Conservation (phyloP, 2,113 vertebrate genomes). For the Colaptes auratus region DNA sequence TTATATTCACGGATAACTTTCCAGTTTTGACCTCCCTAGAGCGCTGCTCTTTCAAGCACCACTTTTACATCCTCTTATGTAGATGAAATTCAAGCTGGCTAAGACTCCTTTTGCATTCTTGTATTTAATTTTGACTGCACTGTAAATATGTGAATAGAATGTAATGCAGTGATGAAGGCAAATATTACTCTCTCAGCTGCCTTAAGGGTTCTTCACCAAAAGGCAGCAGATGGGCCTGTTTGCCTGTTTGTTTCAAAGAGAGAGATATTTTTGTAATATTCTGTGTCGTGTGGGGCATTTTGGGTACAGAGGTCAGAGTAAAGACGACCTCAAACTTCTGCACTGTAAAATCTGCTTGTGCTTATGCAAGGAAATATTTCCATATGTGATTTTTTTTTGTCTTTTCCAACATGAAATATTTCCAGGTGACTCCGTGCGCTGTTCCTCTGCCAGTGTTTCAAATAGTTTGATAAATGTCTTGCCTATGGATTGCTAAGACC, state of each 20-base stretch:
- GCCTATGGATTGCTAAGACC: background rate
- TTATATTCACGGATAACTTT: background rate
- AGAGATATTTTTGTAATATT: background rate
- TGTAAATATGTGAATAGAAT: slow-evolving; percentile 29
- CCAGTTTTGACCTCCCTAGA: background rate
- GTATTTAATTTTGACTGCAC: slow-evolving; percentile 27
- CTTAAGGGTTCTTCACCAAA: slow-evolving; percentile 36
- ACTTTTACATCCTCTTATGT: background rate
- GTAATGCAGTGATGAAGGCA: background rate
- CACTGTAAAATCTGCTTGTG: background rate
- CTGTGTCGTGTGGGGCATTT: background rate
- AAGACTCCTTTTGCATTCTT: slow-evolving; percentile 4
- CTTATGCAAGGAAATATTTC: background rate
- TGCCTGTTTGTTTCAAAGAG: background rate
- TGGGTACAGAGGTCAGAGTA: background rate
- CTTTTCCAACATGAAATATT: background rate
- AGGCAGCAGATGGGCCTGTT: slow-evolving; percentile 20
- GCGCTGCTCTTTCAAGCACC: slow-evolving; percentile 39
- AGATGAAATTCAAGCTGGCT: slow-evolving; percentile 19
- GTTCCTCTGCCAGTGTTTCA: background rate
- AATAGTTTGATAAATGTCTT: background rate
- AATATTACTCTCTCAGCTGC: slow-evolving; percentile 5
- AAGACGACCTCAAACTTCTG: background rate
- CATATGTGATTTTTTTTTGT: accelerated
- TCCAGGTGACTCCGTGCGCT: background rate